A percentile compares a stretch with the other conserved stretches of the same genome.
These are phyloP conservation scores for Oscheius sp. DNA, from an alignment of 2,888 invertebrate genomes.

Conservation along the genomic window DNA sequence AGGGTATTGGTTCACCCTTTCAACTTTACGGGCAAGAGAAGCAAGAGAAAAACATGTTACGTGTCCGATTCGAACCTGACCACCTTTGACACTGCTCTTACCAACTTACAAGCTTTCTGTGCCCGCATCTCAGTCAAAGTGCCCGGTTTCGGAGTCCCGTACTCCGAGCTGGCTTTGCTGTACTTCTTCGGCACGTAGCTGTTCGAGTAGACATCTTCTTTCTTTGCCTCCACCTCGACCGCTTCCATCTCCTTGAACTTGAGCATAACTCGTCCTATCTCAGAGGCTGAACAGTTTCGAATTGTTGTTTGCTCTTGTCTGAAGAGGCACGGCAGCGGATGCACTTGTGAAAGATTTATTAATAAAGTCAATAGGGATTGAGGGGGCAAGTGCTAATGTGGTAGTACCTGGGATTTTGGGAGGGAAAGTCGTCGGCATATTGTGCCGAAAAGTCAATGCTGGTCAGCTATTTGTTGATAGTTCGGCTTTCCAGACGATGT, in stretches of 20 bases:
- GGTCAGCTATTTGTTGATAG: neutral
- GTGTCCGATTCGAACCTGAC: no score
- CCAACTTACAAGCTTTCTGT: slow-evolving; percentile 61
- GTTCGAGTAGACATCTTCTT: slow-evolving; percentile 61
- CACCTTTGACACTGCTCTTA: no score
- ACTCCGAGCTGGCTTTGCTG: slow-evolving; percentile 58
- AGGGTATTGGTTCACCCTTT: no score
- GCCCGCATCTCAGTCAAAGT: slow-evolving; percentile 66
- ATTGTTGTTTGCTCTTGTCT: neutral
- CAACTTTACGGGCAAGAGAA: no score
- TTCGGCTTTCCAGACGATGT: neutral
- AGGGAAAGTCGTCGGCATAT: neutral
- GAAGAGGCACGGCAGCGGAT: neutral
- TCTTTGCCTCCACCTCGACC: slow-evolving; percentile 42
- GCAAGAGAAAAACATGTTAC: no score
- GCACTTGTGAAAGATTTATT: slow-evolving; percentile 18
- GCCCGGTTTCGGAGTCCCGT: slow-evolving; percentile 67
- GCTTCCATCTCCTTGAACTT: slow-evolving; percentile 63
- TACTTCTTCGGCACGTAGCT: slow-evolving; percentile 60
- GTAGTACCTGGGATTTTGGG: no score
- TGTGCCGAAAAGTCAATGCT: neutral
- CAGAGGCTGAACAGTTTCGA: slow-evolving; percentile 36
- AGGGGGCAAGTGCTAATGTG: neutral
- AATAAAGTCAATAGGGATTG: slow-evolving; percentile 4
- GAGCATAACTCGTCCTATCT: slow-evolving; percentile 42